phyloP scores from a whole-genome alignment of 2,888 invertebrate genomes.

The Acleris literana region DNA sequence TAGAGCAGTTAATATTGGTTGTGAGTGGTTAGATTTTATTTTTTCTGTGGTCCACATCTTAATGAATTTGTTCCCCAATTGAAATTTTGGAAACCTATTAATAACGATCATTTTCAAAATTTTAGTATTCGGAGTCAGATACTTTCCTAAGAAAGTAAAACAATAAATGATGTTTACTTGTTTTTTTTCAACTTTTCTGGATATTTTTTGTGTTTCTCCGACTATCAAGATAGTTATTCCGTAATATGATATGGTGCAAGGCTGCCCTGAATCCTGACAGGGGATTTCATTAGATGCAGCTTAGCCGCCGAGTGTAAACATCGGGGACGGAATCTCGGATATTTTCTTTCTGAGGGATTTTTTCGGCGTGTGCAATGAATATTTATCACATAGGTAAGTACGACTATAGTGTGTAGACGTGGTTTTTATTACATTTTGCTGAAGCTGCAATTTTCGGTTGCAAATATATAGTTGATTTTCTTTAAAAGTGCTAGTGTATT shows the following conservation, averaged over 20 bases:
- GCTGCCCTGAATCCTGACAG: slow-evolving; percentile 78
- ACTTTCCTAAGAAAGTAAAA: too few relatives aligned
- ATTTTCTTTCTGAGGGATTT: slow-evolving; percentile 72
- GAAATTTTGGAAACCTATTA: too few relatives aligned
- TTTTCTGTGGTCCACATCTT: too few relatives aligned
- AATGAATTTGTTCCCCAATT: too few relatives aligned
- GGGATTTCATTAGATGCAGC: slow-evolving; percentile 84
- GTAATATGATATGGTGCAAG: slow-evolving; percentile 67
- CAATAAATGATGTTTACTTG: too few relatives aligned
- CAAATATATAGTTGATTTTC: slow-evolving; percentile 2
- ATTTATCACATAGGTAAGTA: slow-evolving; percentile 54
- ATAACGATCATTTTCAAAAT: too few relatives aligned
- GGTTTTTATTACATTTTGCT: slow-evolving; percentile 27
- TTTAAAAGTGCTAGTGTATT: not conserved
- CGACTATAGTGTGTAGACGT: slow-evolving; percentile 7
- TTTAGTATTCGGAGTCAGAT: too few relatives aligned
- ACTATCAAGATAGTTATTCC: slow-evolving; percentile 53
- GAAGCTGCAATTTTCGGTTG: slow-evolving; percentile 5
- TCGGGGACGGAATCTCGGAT: slow-evolving; percentile 75
- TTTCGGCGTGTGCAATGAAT: slow-evolving; percentile 67
- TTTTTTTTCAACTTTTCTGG: too few relatives aligned
- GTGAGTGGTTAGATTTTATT: too few relatives aligned
- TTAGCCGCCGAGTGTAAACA: slow-evolving; percentile 79
- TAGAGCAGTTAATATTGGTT: too few relatives aligned
- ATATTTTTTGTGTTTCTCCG: not conserved